Percentiles rank a stretch among this genome's conserved stretches.
These are phyloP conservation scores for Cavia aperea DNA, from an alignment of 2,113 vertebrate genomes.

Conservation along the genomic window DNA sequence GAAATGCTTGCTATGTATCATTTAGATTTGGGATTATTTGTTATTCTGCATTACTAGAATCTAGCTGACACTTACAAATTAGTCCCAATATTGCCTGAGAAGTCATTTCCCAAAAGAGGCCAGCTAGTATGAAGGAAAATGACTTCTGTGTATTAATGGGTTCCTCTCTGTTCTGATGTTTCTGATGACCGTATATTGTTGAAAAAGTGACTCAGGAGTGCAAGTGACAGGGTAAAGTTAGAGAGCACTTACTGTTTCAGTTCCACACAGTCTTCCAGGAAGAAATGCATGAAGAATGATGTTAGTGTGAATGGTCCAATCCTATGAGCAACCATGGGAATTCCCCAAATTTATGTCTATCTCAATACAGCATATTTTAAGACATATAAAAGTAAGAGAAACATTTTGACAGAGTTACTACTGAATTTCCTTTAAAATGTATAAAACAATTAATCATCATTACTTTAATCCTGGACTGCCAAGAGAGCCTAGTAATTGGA, in stretches of 20 bases:
- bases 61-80: slow-evolving; percentile 20
- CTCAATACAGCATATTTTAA: neutral
- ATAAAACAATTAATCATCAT: neutral
- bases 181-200: neutral
- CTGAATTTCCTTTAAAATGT: neutral
- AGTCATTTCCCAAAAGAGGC: neutral
- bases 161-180: neutral
- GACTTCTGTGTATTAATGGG: neutral
- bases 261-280: neutral
- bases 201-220: neutral
- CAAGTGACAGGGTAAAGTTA: neutral
- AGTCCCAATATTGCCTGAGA: neutral
- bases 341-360: neutral
- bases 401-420: neutral
- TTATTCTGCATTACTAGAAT: neutral
- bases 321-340: neutral
- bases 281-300: neutral
- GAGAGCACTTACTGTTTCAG: neutral
- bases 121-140: neutral
- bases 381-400: neutral
- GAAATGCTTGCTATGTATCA: neutral
- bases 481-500: too few relatives aligned
- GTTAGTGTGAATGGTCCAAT: neutral
- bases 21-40: slow-evolving; percentile 14
- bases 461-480: too few relatives aligned